A percentile compares a stretch with the other conserved stretches of the same genome.
Conservation (phyloP, 2,797 vertebrate species). For the Champsocephalus esox region DNA sequence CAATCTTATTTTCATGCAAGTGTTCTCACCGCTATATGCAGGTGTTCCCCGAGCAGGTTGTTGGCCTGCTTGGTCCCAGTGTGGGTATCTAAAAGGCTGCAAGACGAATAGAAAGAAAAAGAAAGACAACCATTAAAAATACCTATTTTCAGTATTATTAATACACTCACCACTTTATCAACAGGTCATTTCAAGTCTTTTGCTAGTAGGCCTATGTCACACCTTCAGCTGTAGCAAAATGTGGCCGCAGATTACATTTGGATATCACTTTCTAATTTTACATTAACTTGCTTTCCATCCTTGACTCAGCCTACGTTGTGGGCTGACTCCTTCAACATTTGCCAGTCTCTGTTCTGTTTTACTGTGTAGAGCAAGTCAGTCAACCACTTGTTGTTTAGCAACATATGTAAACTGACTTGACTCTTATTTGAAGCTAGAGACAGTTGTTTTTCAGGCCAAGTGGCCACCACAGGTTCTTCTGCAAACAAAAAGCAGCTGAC, state of each 20-base stretch:
- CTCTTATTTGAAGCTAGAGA: background rate
- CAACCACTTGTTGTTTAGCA: no score
- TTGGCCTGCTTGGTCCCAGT: constrained; percentile 77
- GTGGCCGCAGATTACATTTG: no score
- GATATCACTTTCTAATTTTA: no score
- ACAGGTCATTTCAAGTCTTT: background rate
- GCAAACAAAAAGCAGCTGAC: constrained; percentile 44
- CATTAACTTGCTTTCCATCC: no score
- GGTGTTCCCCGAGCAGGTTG: constrained; percentile 77
- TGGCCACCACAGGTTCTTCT: constrained; percentile 23
- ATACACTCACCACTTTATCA: background rate
- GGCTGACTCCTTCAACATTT: no score
- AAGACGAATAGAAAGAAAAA: background rate
- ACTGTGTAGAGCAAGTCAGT: no score
- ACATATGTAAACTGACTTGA: no score
- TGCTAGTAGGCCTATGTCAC: no score
- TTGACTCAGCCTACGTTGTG: no score
- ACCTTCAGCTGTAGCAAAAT: no score
- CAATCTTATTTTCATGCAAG: background rate
- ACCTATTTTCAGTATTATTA: background rate
- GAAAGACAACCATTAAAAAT: background rate
- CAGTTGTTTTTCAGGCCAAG: constrained; percentile 43
- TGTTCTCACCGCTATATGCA: constrained; percentile 80
- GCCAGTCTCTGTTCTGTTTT: no score
- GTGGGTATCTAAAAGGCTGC: constrained; percentile 82